These are phyloP conservation scores for Drosophila rufa DNA, from an alignment of 1,140 invertebrate genomes.

Conservation along the genomic window DNA sequence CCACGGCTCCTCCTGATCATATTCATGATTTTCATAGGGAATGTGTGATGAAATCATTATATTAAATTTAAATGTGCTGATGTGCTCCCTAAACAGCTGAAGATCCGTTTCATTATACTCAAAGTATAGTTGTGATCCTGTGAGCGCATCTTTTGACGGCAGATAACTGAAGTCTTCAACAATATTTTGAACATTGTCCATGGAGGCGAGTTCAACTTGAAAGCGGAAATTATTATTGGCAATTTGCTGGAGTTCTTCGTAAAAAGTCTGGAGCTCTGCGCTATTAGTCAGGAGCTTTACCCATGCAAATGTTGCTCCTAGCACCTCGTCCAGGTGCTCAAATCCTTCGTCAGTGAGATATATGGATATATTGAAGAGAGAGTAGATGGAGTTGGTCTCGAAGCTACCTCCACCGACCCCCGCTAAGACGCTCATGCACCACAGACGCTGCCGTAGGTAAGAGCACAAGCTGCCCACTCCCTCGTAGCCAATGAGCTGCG, in stretches of 20 bases:
- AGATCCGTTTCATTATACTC: constrained; percentile 92
- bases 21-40: constrained; percentile 86
- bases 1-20: constrained; percentile 89
- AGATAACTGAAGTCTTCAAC: constrained; percentile 92
- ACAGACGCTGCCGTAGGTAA: constrained; percentile 92
- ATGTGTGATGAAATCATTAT: constrained; percentile 90
- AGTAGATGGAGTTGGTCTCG: constrained; percentile 90
- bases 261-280: constrained; percentile 86
- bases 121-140: constrained; percentile 90
- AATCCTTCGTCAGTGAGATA: constrained; percentile 92
- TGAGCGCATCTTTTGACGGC: constrained; percentile 91
- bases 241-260: constrained; percentile 87
- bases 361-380: constrained; percentile 91
- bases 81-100: constrained; percentile 87
- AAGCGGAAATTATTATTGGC: constrained; percentile 90
- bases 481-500: constrained; percentile 95
- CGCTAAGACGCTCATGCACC: constrained; percentile 91
- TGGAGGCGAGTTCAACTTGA: constrained; percentile 88
- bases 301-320: constrained; percentile 90
- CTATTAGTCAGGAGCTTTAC: constrained; percentile 89
- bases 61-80: constrained; percentile 90
- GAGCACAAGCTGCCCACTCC: constrained; percentile 94
- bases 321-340: constrained; percentile 89
- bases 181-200: constrained; percentile 91
- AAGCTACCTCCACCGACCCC: constrained; percentile 91